Evolutionary conservation across 1,140 invertebrate species (phyloP).

Genomic region (Linepithema humile): DNA sequence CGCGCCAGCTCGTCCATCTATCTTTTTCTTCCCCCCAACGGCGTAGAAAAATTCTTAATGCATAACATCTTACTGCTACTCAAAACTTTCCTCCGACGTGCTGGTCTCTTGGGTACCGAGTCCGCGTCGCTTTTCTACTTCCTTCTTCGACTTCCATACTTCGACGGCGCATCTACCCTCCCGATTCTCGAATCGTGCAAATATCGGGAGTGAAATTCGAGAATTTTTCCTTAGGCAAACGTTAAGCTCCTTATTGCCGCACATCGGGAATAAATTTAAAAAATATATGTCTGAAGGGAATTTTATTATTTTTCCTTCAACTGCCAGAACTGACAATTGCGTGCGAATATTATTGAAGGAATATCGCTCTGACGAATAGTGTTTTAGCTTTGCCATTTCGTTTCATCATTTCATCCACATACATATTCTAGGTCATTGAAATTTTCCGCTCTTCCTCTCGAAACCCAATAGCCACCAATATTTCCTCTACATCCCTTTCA

Average conservation of each 20-base stretch:
- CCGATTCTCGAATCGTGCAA: not conserved
- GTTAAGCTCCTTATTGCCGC: no score
- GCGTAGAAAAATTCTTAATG: slow-evolving; percentile 27
- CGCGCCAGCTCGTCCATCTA: not conserved
- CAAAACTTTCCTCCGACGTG: slow-evolving; percentile 11
- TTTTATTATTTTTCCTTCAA: no score
- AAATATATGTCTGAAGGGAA: no score
- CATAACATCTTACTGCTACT: slow-evolving; percentile 20
- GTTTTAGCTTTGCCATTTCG: no score
- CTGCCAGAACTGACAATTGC: no score
- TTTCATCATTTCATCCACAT: not conserved
- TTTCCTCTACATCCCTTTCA: not conserved
- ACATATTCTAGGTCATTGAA: not conserved
- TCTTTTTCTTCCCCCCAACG: not conserved
- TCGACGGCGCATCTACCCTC: not conserved
- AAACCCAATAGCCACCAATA: slow-evolving; percentile 8
- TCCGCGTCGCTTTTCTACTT: not conserved
- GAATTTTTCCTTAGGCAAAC: not conserved
- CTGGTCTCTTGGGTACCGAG: slow-evolving; percentile 15
- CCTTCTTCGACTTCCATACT: not conserved
- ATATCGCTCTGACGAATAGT: no score
- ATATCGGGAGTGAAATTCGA: not conserved
- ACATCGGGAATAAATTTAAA: no score
- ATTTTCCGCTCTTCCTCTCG: not conserved
- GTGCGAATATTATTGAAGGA: not conserved